Base-by-base conservation (phyloP, 2,113 vertebrate species). In the Solea senegalensis region DNA sequence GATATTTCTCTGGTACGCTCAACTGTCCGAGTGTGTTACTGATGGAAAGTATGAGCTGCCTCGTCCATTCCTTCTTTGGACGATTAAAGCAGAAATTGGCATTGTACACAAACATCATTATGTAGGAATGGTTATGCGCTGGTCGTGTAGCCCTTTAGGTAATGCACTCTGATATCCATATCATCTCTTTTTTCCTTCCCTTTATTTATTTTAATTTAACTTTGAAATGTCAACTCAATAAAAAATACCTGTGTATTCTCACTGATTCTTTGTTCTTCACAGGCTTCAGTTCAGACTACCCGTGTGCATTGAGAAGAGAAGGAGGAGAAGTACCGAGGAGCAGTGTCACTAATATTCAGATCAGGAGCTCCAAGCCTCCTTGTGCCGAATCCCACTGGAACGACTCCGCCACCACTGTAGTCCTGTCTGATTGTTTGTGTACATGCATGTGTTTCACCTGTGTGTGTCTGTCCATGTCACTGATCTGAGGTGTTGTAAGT, bases 1-100 rank as follows among this genome's bases (percentile, higher is more conserved):
- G 78, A 83, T 89, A 96, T 98, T 73, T 91, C 93, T 54, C 95
- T 95, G 96, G 96, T 88, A 52, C 3, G 10, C 26, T 8, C 21
- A 1, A 21, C 4, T 12, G 8, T 49, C 3, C 3, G 27, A 28
- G 59, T 15, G 9, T 21, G 1, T n/a, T 5, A 55, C 8, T 0
- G 9, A 4, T 8, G 34, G 12, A 9, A 15, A 9, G n/a, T 9
- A 9, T 9, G 16, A 54, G 45, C 56, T 21, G 21, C 21, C 21
- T 21, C 21, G 21, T 21, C 21, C 21, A 21, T 21, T 21, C 21
- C 21, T 21, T 21, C 21, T 21, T 21, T 21, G 21, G 21, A 21
- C 21, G 21, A 21, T 21, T 21, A 21, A 21, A 21, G 21, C 21
- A 21, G 21, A 21, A 21, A 21, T 21, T 21, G 21, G 21, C 21